Evolutionary conservation across 2,888 invertebrate genomes (phyloP), one percentile per base, ranked within the genome.

Genomic region (Drosophila putrida): DNA sequence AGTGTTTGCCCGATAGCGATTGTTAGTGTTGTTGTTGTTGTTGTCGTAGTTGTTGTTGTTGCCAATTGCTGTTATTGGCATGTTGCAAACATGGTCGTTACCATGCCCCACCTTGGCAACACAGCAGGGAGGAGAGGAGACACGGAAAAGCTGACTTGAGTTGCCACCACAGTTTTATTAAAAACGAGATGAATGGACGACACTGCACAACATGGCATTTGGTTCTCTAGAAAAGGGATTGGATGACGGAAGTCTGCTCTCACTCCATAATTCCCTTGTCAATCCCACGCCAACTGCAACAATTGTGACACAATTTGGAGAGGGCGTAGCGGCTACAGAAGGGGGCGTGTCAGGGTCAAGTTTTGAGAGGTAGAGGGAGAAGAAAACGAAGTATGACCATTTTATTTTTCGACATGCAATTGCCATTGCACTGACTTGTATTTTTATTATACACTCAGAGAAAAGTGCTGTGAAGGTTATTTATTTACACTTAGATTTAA

Each of bases 131-230:
- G 62, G 47, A 50, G 33, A 33, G 38, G 20, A 28, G 41, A 63
- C 8, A 31, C 2, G 31, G 6, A 20, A 20, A 3, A 65, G 66
- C 35, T 55, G 53, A 54, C 83, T 75, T 63, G 65, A 71, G 60
- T 58, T 66, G 67, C 39, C 39, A 69, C 54, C 54, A 70, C 77
- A 77, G 77, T 84, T 83, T 83, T 82, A 85, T 82, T 85, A 83
- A 83, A 82, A 83, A 85, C 72, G 53, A 80, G 82, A 78, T 82
- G 85, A 75, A 75, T 75, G 75, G 76, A 57, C 35, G 28, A 46
- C 70, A 36, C 58, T 58, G 47, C 35, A 59, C 39, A 50, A 54
- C 66, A 73, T 31, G 63, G 33, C 50, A 66, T 39, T 61, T 41
- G 39, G 43, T 44, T 25, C 10, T 43, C 55, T 49, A 43, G 6